A percentile compares a stretch with the other conserved stretches of the same genome.
Evolutionary conservation across 92 coral and sea anemone genomes (phyloP).

Genomic region (Epizoanthus scotinus): DNA sequence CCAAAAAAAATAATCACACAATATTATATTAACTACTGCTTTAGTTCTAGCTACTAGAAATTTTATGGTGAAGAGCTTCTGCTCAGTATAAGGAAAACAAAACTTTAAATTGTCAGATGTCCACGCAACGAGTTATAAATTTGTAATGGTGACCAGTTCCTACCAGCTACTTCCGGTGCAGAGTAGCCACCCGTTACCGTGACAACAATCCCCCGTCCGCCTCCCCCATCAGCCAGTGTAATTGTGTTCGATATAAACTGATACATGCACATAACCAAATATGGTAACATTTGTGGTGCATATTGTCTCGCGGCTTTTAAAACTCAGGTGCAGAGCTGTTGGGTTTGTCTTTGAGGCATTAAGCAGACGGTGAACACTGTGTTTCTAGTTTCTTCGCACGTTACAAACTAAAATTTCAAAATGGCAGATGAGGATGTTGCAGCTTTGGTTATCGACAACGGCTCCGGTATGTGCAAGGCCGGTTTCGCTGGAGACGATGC

Average conservation of each 20-base stretch:
- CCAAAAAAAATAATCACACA: background rate
- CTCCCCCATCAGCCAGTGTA: conserved; percentile 36
- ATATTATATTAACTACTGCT: background rate
- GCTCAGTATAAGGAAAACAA: background rate
- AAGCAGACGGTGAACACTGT: background rate
- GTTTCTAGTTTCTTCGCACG: background rate
- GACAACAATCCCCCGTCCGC: conserved; percentile 35
- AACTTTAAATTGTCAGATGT: too few species aligned
- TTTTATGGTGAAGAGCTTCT: too few species aligned
- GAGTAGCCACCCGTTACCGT: background rate
- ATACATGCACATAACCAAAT: conserved; percentile 34
- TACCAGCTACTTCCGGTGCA: background rate
- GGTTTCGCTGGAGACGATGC: conserved; percentile 99
- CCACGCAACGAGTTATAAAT: background rate
- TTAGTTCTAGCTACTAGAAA: too few species aligned
- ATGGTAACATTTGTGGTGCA: conserved; percentile 33
- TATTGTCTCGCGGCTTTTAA: conserved; percentile 34
- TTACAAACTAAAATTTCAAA: conserved; percentile 26
- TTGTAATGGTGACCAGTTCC: background rate
- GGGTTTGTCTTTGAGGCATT: conserved; percentile 30
- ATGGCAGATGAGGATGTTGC: conserved; percentile 96
- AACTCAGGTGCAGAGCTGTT: conserved; percentile 23
- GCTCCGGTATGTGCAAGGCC: conserved; percentile 99
- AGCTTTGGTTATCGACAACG: conserved; percentile 97
- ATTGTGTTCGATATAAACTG: conserved; percentile 16